A percentile compares a stretch with the other conserved stretches of the same genome.
Evolutionary conservation across 1,140 invertebrate genomes (phyloP).

Genomic region (Aradophagus sp.): DNA sequence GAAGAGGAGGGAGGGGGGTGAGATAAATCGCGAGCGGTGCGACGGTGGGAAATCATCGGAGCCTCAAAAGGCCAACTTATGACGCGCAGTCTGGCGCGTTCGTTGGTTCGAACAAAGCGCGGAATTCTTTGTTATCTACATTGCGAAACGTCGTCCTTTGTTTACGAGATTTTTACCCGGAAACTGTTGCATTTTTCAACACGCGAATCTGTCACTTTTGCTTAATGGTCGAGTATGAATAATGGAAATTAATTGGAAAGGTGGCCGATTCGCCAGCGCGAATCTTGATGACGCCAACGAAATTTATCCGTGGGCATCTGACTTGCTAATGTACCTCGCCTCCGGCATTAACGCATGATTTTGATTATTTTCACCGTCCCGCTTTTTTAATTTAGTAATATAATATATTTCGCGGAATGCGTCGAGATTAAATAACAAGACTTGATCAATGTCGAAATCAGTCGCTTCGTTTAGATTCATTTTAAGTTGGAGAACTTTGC

Average conservation of each 20-base stretch:
- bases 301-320: no score
- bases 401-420: no score
- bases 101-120: slow-evolving; percentile 25
- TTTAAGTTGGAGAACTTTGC: no score
- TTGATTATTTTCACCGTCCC: no score
- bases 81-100: no score
- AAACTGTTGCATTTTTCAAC: slow-evolving; percentile 34
- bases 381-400: no score
- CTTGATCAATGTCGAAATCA: no score
- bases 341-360: no score
- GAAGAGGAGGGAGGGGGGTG: neutral
- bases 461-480: no score
- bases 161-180: slow-evolving; percentile 26
- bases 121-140: slow-evolving; percentile 39
- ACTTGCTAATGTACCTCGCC: no score
- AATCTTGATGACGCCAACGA: slow-evolving; percentile 6
- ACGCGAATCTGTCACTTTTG: slow-evolving; percentile 15
- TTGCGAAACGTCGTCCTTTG: slow-evolving; percentile 32
- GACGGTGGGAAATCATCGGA: slow-evolving; percentile 16
- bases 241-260: slow-evolving; percentile 26
- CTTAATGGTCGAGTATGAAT: slow-evolving; percentile 11
- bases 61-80: slow-evolving; percentile 37
- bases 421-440: no score
- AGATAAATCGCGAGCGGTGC: slow-evolving; percentile 23
- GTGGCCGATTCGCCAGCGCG: neutral